Evolutionary conservation across 1,140 invertebrate species (phyloP).

Genomic region (Tetramorium simillimum): DNA sequence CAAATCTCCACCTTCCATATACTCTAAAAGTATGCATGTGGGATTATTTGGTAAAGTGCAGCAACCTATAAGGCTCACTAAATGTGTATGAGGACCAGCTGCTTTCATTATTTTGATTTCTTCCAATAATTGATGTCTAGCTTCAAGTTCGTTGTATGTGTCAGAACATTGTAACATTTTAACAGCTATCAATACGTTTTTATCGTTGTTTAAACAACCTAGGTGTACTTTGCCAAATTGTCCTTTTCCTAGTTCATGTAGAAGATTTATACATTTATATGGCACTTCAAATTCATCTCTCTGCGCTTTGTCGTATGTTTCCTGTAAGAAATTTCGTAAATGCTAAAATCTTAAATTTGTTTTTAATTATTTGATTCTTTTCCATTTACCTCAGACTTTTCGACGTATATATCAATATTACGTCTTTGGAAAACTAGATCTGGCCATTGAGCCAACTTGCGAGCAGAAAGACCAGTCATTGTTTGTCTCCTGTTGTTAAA

Average conservation of each 20-base stretch:
- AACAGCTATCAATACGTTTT: conserved; percentile 88
- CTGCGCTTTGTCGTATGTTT: conserved; percentile 66
- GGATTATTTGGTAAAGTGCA: conserved; percentile 89
- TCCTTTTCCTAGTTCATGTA: conserved; percentile 89
- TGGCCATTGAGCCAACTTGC: conserved; percentile 60
- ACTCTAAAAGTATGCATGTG: conserved; percentile 92
- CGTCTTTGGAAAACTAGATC: conserved; percentile 74
- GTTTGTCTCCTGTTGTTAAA: conserved; percentile 34
- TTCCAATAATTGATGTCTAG: conserved; percentile 88
- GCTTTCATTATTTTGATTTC: conserved; percentile 93
- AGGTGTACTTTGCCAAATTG: conserved; percentile 91
- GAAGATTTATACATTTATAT: conserved; percentile 85
- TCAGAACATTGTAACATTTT: conserved; percentile 87
- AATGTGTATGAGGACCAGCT: conserved; percentile 91
- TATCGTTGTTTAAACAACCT: conserved; percentile 85
- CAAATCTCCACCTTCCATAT: conserved; percentile 92
- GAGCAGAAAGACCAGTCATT: conserved; percentile 40
- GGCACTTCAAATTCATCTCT: conserved; percentile 86
- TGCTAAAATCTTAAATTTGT: background rate
- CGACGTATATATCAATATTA: conserved; percentile 83
- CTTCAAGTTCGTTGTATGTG: conserved; percentile 86
- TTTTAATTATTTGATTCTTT: conserved; percentile 25
- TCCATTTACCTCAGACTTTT: conserved; percentile 84
- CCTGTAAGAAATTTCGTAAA: conserved; percentile 68
- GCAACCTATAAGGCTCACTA: conserved; percentile 92